Evolutionary conservation across 2,888 invertebrate genomes (phyloP), one percentile per base, ranked within the genome.

Genomic region (Ophion slaviceki): DNA sequence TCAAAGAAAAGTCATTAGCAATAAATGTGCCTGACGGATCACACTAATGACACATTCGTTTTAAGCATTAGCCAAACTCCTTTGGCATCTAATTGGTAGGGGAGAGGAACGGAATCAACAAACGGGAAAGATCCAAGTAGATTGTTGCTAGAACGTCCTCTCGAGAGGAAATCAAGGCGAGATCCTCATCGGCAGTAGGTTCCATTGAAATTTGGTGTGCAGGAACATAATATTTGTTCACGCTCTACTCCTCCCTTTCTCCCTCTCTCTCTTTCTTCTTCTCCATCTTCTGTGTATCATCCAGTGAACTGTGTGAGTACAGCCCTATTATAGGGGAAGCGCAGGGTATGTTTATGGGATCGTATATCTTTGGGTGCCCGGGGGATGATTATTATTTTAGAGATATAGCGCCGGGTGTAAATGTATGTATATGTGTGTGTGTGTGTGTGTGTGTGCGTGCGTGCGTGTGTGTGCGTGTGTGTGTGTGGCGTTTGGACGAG

Each of bases 271-370:
- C 24, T 24, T 11, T 45, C 17, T 17, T 11, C 24, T 10, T 59
- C n/a, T 59, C 28, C 5, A 53, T 2, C 1, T n/a, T 32, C 47
- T 11, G 47, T 32, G 45, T 40, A 59, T 87, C 86, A 89, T 67
- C 74, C 81, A 74, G 84, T 86, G 80, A 86, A 86, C 82, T 72
- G 80, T 79, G 24, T 75, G 80, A 80, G 84, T 84, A 86, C 84
- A 81, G 84, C 84, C 85, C 89, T 85, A 87, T 90, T 90, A 89
- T 85, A 82, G 83, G 88, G 89, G 87, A 68, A 68, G 67, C 80
- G 86, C 88, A 88, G 87, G 87, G 84, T 86, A 89, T 88, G 89
- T 91, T 92, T 91, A 92, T 91, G 89, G 90, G 87, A 87, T 89
- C 91, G 90, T 91, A 91, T 90, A 92, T 91, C 91, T 90, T 72